Percentiles rank a stretch among this genome's conserved stretches.
Conservation (phyloP, 2,888 invertebrate species). For the Blera fallax region DNA sequence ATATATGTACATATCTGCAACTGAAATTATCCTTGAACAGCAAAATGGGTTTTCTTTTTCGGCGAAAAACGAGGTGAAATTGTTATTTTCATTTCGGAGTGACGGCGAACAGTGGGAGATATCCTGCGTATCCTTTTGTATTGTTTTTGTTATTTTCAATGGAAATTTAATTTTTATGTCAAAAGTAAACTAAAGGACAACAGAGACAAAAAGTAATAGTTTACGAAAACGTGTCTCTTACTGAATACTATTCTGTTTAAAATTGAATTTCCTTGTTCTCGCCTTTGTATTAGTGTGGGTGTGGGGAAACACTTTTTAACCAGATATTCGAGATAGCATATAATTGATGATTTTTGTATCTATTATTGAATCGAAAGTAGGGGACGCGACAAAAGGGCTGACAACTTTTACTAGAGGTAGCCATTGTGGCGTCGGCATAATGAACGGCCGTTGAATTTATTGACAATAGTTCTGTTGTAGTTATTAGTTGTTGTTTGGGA, state of each 20-base stretch:
- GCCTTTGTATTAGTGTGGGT: background rate
- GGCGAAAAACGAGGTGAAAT: constrained; percentile 34
- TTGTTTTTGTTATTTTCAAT: background rate
- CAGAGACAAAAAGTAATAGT: background rate
- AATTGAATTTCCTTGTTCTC: background rate
- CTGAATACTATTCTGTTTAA: background rate
- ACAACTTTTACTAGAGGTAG: background rate
- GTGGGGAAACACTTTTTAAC: background rate
- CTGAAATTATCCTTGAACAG: constrained; percentile 26
- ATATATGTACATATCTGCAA: background rate
- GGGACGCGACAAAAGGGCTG: background rate
- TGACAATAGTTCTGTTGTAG: background rate
- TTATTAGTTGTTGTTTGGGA: background rate
- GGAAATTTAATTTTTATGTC: background rate
- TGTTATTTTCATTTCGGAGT: constrained; percentile 27
- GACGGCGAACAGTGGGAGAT: constrained; percentile 13
- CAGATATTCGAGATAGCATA: background rate
- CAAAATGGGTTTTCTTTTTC: constrained; percentile 11
- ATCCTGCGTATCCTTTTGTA: constrained; percentile 5
- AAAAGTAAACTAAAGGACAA: background rate
- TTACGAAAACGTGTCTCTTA: background rate
- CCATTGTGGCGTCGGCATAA: background rate
- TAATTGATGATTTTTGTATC: background rate
- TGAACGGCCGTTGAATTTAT: background rate
- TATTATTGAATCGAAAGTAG: background rate